phyloP scores from a whole-genome alignment of 2,113 vertebrate species.

The Serinus canaria region DNA sequence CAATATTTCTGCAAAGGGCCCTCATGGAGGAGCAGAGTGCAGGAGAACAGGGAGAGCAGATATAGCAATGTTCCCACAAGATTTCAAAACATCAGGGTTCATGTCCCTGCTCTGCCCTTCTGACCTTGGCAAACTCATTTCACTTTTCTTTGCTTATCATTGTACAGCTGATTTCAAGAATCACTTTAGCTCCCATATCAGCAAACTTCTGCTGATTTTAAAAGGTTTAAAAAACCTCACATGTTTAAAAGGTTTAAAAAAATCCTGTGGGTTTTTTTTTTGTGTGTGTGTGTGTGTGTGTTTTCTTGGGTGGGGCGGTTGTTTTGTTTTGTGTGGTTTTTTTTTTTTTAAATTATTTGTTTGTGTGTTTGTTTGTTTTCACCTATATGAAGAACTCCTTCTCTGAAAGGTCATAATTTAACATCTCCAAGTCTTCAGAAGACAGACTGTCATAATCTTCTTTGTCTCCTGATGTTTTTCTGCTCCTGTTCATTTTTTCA shows the following conservation, averaged over 20 bases:
- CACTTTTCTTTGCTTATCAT: not conserved
- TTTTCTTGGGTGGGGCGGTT: no score
- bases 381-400: conserved; percentile 46
- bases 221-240: no score
- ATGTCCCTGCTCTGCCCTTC: not conserved
- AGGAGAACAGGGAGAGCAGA: not conserved
- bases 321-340: no score
- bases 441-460: not conserved
- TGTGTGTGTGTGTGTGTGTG: no score
- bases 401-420: not conserved
- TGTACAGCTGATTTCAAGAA: not conserved
- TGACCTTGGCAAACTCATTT: not conserved
- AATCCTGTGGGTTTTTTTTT: no score
- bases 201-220: not conserved
- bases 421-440: not conserved
- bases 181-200: not conserved
- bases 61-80: not conserved
- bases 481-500: not conserved
- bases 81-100: not conserved
- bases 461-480: not conserved
- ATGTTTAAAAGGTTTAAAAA: no score
- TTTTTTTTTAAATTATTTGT: no score
- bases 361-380: no score
- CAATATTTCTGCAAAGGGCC: not conserved
- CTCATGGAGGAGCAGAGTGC: not conserved